A percentile compares a stretch with the other conserved stretches of the same genome.
Evolutionary conservation across 2,797 vertebrate genomes (phyloP).

Genomic region (Malacoraja senta): DNA sequence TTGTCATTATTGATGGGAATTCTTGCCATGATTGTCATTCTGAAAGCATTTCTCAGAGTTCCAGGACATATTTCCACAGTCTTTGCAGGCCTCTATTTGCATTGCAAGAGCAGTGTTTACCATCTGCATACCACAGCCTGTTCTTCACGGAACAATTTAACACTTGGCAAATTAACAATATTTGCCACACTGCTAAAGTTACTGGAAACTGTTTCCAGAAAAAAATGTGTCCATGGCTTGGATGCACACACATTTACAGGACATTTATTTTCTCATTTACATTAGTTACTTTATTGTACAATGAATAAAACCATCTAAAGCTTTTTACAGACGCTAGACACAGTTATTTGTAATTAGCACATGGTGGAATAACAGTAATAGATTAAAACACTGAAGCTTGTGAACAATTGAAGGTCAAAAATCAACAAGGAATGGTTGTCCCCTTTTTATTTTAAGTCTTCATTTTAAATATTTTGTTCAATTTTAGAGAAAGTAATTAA

Average conservation of each 20-base stretch:
- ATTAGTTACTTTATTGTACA: not conserved
- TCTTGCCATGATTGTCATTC: slow-evolving; percentile 45
- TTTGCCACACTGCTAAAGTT: slow-evolving; percentile 24
- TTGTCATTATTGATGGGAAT: slow-evolving; percentile 44
- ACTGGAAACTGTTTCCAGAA: slow-evolving; percentile 26
- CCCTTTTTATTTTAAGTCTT: not conserved
- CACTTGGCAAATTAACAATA: slow-evolving; percentile 14
- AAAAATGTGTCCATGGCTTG: slow-evolving; percentile 16
- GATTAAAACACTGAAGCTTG: not conserved
- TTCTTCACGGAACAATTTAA: slow-evolving; percentile 19
- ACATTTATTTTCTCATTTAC: slow-evolving; percentile 25
- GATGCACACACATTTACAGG: slow-evolving; percentile 18
- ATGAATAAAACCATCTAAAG: not conserved
- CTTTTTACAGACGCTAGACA: not conserved
- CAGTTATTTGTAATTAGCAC: not conserved
- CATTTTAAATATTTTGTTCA: not conserved
- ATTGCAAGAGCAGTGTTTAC: not conserved
- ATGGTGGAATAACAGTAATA: not conserved
- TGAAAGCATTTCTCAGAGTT: slow-evolving; percentile 39
- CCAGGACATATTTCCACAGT: not conserved
- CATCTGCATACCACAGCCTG: slow-evolving; percentile 24
- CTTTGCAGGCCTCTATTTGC: slow-evolving; percentile 16
- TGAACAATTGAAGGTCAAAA: not conserved
- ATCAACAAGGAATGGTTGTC: too few relatives aligned
- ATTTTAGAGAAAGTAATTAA: not conserved